phyloP scores from a whole-genome alignment of 2,113 vertebrate species.

The Gopherus evgoodei region DNA sequence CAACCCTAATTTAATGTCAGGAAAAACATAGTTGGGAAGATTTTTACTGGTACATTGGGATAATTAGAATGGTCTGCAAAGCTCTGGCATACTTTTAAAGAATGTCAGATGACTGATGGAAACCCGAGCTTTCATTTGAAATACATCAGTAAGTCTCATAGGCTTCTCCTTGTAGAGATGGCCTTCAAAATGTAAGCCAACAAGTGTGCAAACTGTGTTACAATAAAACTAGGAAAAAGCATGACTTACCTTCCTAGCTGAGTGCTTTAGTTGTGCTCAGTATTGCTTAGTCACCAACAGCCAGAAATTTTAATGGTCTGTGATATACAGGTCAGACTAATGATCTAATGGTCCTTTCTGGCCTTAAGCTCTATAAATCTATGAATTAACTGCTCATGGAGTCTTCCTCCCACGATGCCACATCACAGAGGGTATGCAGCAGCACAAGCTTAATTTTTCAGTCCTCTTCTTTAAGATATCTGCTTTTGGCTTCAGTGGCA shows the following conservation, averaged over 20 bases:
- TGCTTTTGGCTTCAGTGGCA: not conserved
- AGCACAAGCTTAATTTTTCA: not conserved
- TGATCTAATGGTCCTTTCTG: not conserved
- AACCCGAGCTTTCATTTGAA: not conserved
- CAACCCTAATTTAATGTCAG: not conserved
- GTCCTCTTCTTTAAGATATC: not conserved
- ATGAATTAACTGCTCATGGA: not conserved
- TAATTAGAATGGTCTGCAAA: not conserved
- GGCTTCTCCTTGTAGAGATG: not conserved
- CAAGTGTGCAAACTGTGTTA: not conserved
- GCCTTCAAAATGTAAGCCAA: not conserved
- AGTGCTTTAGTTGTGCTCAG: not conserved
- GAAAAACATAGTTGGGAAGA: not conserved
- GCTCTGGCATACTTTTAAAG: not conserved
- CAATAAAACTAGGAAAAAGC: not conserved
- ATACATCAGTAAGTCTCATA: not conserved
- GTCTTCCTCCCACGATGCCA: not conserved
- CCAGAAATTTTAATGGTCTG: not conserved
- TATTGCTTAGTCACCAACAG: not conserved
- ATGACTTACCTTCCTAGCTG: not conserved
- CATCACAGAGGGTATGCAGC: not conserved
- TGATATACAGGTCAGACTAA: not conserved
- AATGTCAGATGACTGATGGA: not conserved
- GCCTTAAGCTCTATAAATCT: not conserved
- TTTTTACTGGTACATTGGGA: not conserved